These are phyloP conservation scores for Orchestes rusci DNA, from an alignment of 2,888 invertebrate species.

Conservation along the genomic window DNA sequence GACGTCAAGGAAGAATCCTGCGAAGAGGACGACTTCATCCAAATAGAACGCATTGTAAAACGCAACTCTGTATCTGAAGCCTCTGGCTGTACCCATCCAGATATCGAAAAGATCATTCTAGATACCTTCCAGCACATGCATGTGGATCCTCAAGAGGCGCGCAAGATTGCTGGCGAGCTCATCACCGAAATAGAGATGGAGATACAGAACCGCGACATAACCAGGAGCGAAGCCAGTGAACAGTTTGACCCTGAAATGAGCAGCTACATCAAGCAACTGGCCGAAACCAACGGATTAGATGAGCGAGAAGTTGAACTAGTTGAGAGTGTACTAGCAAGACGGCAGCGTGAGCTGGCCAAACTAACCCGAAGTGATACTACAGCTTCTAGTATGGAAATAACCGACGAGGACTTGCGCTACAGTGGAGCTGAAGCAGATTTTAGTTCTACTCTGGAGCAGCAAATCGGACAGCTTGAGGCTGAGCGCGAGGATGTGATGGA, in stretches of 20 bases:
- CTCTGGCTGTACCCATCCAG: conserved; percentile 42
- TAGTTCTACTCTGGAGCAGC: conserved; percentile 44
- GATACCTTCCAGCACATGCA: conserved; percentile 43
- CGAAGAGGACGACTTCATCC: conserved; percentile 28
- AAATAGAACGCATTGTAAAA: conserved; percentile 16
- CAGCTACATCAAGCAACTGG: conserved; percentile 43
- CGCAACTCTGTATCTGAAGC: conserved; percentile 31
- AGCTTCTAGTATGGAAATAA: conserved; percentile 51
- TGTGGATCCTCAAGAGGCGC: conserved; percentile 47
- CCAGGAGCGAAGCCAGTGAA: conserved; percentile 15
- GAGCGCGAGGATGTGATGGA: conserved; percentile 39
- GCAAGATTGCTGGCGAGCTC: conserved; percentile 46
- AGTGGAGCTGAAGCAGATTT: conserved; percentile 62
- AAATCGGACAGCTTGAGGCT: conserved; percentile 44
- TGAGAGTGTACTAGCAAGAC: conserved; percentile 46
- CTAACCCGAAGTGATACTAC: conserved; percentile 45
- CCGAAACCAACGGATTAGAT: conserved; percentile 45
- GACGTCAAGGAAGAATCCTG: conserved; percentile 39
- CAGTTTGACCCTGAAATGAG: conserved; percentile 40
- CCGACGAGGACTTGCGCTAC: conserved; percentile 62
- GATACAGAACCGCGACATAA: conserved; percentile 41
- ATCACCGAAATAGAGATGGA: conserved; percentile 50
- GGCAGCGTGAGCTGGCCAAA: conserved; percentile 43
- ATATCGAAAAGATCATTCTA: conserved; percentile 41
- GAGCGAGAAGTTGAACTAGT: conserved; percentile 45